phyloP scores from a whole-genome alignment of 2,113 vertebrate genomes.

The Gadus chalcogrammus region DNA sequence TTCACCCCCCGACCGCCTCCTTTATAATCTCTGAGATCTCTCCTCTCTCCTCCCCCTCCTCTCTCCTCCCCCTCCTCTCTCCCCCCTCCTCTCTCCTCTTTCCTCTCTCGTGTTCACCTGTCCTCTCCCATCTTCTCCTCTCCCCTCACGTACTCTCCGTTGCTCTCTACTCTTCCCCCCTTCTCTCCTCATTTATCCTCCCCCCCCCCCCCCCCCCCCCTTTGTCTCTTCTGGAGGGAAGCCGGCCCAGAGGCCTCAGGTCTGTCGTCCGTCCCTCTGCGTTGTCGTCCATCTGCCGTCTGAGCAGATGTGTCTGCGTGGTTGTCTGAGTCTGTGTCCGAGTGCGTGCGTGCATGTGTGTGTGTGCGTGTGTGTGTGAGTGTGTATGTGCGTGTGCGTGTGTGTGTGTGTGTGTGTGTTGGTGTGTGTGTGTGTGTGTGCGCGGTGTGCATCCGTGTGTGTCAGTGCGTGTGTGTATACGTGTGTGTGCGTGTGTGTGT shows the following conservation, averaged over 20 bases:
- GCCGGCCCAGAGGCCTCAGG: slow-evolving; percentile 40
- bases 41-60: neutral
- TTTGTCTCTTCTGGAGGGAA: slow-evolving; percentile 57
- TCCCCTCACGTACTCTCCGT: neutral
- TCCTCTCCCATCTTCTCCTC: neutral
- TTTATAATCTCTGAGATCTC: too few relatives aligned
- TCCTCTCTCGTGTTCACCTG: neutral
- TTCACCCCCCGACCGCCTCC: neutral
- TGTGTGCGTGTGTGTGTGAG: too few relatives aligned
- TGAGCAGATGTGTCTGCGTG: slow-evolving; percentile 47
- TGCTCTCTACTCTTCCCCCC: neutral
- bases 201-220: neutral
- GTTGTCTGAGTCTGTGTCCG: too few relatives aligned
- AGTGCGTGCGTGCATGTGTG: too few relatives aligned
- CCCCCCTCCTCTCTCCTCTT: neutral
- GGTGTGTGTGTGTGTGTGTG: too few relatives aligned
- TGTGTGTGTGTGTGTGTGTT: too few relatives aligned
- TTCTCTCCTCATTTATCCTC: too few relatives aligned
- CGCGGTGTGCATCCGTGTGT: too few relatives aligned
- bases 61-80: neutral
- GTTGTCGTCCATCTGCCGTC: slow-evolving; percentile 60
- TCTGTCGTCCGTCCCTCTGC: slow-evolving; percentile 58
- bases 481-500: too few relatives aligned
- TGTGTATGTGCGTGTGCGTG: too few relatives aligned
- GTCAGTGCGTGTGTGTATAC: too few relatives aligned